Evolutionary conservation across 2,888 invertebrate genomes (phyloP).

Genomic region (Cybosia mesomella): DNA sequence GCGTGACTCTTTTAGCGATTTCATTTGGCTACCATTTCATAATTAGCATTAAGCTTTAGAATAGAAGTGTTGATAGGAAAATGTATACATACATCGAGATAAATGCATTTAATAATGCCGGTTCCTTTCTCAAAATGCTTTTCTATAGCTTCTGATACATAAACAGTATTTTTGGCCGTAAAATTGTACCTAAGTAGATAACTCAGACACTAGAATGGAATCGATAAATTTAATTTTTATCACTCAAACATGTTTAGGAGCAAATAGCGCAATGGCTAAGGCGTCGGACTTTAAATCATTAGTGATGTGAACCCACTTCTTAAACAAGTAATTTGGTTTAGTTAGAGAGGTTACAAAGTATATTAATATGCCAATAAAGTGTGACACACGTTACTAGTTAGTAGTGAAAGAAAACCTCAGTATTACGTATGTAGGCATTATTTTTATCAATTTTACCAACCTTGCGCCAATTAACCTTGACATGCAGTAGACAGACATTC

Average conservation of each 20-base stretch:
- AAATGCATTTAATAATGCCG: neutral
- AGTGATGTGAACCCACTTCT: neutral
- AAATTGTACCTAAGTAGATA: too few species aligned
- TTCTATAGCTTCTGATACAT: neutral
- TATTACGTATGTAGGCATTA: neutral
- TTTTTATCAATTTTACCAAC: neutral
- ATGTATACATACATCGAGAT: too few species aligned
- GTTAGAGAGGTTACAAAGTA: neutral
- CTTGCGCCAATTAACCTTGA: neutral
- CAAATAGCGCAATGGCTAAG: neutral
- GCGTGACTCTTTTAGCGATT: neutral
- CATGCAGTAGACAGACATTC: neutral
- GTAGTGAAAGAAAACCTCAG: neutral
- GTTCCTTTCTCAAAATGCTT: neutral
- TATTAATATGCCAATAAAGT: too few species aligned
- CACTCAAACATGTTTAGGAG: neutral
- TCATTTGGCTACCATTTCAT: neutral
- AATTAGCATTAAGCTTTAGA: neutral
- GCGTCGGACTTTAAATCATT: neutral
- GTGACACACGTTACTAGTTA: neutral
- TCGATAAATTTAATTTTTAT: neutral
- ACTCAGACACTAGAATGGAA: neutral
- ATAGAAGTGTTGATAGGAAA: neutral
- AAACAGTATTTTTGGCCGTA: too few species aligned
- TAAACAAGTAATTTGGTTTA: constrained; percentile 2